Conservation (phyloP, 2,888 invertebrate species). For the Calephelis perditalis region DNA sequence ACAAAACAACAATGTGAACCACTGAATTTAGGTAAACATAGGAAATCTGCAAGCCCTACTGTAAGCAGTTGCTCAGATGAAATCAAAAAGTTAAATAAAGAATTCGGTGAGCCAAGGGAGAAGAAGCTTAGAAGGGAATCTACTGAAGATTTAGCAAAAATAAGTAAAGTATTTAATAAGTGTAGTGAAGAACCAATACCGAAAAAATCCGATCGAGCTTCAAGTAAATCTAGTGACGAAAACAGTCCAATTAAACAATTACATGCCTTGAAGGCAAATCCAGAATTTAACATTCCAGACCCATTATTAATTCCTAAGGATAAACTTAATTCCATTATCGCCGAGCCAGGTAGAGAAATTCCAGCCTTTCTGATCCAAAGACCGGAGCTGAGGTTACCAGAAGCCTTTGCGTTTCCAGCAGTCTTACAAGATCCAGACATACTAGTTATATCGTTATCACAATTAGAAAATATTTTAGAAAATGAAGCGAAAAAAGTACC, state of each 20-base stretch:
- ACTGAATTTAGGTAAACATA: slow-evolving; percentile 82
- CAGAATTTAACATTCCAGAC: slow-evolving; percentile 86
- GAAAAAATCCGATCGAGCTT: slow-evolving; percentile 45
- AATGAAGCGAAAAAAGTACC: slow-evolving; percentile 57
- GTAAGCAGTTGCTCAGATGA: slow-evolving; percentile 87
- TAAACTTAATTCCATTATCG: slow-evolving; percentile 82
- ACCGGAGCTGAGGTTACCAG: slow-evolving; percentile 85
- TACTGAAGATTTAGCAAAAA: slow-evolving; percentile 55
- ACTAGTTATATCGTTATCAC: slow-evolving; percentile 85
- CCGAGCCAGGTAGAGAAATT: slow-evolving; percentile 86
- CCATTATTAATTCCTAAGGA: slow-evolving; percentile 89
- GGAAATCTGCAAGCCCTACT: slow-evolving; percentile 84
- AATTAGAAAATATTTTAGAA: slow-evolving; percentile 81
- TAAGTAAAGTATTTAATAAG: slow-evolving; percentile 59
- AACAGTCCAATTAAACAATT: slow-evolving; percentile 85
- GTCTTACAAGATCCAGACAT: slow-evolving; percentile 87
- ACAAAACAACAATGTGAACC: slow-evolving; percentile 81
- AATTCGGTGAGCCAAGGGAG: slow-evolving; percentile 68
- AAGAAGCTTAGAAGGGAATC: slow-evolving; percentile 58
- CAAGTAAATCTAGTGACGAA: slow-evolving; percentile 56
- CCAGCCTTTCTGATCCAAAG: slow-evolving; percentile 84
- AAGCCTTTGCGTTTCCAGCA: slow-evolving; percentile 84
- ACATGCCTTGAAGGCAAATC: slow-evolving; percentile 81
- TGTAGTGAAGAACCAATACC: slow-evolving; percentile 43
- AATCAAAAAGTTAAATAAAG: slow-evolving; percentile 77